phyloP scores from a whole-genome alignment of 2,888 invertebrate species.

The Lathronympha strigana region DNA sequence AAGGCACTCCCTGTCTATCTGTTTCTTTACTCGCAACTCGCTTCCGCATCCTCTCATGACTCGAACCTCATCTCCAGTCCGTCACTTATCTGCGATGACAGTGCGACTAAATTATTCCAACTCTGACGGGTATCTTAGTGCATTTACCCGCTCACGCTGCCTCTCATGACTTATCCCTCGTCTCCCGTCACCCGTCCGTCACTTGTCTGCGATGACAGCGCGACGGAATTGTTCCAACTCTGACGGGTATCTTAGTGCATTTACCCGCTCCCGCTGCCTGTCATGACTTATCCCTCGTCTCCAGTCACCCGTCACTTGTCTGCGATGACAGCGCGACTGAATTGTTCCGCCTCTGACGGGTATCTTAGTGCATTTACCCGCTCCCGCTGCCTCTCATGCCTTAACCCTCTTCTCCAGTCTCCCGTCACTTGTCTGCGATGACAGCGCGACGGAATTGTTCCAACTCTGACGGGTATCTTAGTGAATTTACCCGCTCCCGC shows the following conservation, averaged over 20 bases:
- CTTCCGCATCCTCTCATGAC: too few relatives aligned
- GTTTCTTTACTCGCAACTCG: too few relatives aligned
- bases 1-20: too few relatives aligned
- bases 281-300: neutral
- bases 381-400: conserved; percentile 23
- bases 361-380: neutral
- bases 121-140: neutral
- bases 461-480: conserved; percentile 20
- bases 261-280: neutral
- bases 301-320: neutral
- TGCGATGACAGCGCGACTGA: neutral
- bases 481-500: conserved; percentile 23
- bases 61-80: too few relatives aligned
- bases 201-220: neutral
- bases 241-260: neutral
- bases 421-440: conserved; percentile 38
- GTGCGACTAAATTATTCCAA: neutral
- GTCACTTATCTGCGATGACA: neutral
- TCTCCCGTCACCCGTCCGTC: neutral
- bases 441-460: neutral
- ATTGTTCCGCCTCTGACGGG: neutral
- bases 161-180: too few relatives aligned
- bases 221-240: neutral
- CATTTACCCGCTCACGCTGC: too few relatives aligned
- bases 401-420: conserved; percentile 42